Evolutionary conservation across 30 jellyfish, hydroid and myxozoan species (phyloP).

Genomic region (Cassiopea xamachana): DNA sequence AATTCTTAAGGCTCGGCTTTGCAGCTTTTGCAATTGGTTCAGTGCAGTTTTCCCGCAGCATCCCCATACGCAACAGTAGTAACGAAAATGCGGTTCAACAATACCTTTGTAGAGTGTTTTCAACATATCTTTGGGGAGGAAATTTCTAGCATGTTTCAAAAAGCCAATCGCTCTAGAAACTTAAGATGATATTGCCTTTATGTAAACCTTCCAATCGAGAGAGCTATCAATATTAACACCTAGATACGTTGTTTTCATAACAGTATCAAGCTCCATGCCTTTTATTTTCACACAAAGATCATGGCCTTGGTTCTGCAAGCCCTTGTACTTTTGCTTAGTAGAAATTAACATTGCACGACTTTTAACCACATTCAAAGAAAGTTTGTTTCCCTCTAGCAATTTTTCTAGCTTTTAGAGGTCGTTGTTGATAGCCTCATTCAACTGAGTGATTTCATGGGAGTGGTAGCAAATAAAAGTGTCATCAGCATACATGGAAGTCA

Average conservation of each 20-base stretch:
- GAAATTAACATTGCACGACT: slow-evolving; percentile 39
- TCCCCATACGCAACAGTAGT: neutral
- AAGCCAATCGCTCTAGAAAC: slow-evolving; percentile 66
- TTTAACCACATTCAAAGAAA: slow-evolving; percentile 33
- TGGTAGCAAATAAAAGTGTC: slow-evolving; percentile 27
- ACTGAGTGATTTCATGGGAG: slow-evolving; percentile 21
- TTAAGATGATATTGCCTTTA: slow-evolving; percentile 40
- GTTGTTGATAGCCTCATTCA: slow-evolving; percentile 52
- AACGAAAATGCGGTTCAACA: slow-evolving; percentile 49
- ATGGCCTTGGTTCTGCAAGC: neutral
- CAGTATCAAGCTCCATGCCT: slow-evolving; percentile 11
- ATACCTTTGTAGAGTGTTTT: slow-evolving; percentile 59
- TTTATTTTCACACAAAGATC: slow-evolving; percentile 6
- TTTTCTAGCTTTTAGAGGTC: slow-evolving; percentile 14
- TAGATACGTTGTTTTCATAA: slow-evolving; percentile 4
- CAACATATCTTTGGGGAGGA: slow-evolving; percentile 43
- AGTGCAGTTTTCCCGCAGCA: too few species aligned
- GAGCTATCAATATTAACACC: slow-evolving; percentile 25
- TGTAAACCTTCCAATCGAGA: slow-evolving; percentile 46
- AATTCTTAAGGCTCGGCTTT: too few species aligned
- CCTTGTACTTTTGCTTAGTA: slow-evolving; percentile 28
- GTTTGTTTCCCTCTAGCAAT: slow-evolving; percentile 29
- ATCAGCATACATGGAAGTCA: slow-evolving; percentile 49
- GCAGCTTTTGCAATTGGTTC: too few species aligned
- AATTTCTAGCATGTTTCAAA: slow-evolving; percentile 33